Evolutionary conservation across 2,888 invertebrate genomes (phyloP), one percentile per base, ranked within the genome.

Genomic region (Nomada fabriciana): DNA sequence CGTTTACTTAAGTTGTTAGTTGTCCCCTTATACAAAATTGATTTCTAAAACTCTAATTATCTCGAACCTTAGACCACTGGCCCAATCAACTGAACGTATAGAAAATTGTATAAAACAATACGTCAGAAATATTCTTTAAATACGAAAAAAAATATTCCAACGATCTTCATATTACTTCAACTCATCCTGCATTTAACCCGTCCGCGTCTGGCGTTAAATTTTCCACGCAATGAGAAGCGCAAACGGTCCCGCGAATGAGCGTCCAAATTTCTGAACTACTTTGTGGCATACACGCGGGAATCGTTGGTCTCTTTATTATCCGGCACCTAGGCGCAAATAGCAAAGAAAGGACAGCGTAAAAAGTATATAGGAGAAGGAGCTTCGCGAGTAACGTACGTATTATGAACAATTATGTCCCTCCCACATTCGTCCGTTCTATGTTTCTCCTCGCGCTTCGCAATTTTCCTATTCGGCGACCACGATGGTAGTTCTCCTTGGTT

Each of bases 241-340:
- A 52, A 76, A 73, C 50, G 61, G 76, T 20, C 64, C 59, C 25
- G 57, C 76, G 76, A 63, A 76, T 61, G 76, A 73, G 36, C 76
- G 53, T 25, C 61, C 55, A 68, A 63, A 69, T 63, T 55, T 61
- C 63, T 9, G 25, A 25, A 55, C 43, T n/a, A 42, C 42, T 77
- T 71, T 53, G 78, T 52, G 61, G 72, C 29, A 55, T 20, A 42
- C 55, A 65, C 64, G 25, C 5, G 53, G 74, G 29, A 36, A 25
- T 59, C 59, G 82, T 75, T 70, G 52, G 52, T 47, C 75, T 82
- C 67, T 82, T 76, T 82, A 82, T 80, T 82, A 74, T 57, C 59
- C 61, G n/a, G 15, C 47, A 60, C 42, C 52, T 15, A 13, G 23
- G 15, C 25, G n/a, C n/a, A 57, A 23, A 53, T 29, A 29, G 13